phyloP scores from a whole-genome alignment of 2,888 invertebrate genomes.

The Troides oblongomaculatus region DNA sequence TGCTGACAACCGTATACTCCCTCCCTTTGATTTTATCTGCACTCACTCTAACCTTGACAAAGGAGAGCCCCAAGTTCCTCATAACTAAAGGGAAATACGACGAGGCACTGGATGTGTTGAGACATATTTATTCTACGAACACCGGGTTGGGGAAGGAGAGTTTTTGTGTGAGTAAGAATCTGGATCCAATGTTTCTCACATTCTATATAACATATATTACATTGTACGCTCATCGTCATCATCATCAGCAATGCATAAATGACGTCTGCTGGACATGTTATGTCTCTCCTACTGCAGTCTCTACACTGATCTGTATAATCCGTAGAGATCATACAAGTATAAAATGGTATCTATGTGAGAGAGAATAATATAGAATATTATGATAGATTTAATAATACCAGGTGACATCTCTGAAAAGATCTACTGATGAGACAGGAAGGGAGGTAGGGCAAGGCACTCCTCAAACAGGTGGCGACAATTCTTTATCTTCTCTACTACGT shows the following conservation, averaged over 20 bases:
- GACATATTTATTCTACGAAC: slow-evolving; percentile 55
- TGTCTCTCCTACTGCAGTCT: no score
- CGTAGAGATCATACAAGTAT: no score
- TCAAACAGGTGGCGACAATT: slow-evolving; percentile 32
- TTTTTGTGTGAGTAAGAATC: slow-evolving; percentile 53
- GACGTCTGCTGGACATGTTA: no score
- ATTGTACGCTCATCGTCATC: no score
- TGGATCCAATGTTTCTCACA: neutral
- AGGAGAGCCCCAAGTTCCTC: slow-evolving; percentile 90
- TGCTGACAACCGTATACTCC: slow-evolving; percentile 83
- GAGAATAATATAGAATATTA: no score
- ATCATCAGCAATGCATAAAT: no score
- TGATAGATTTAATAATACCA: neutral
- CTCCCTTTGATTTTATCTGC: slow-evolving; percentile 78
- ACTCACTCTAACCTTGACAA: slow-evolving; percentile 58
- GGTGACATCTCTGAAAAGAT: slow-evolving; percentile 44
- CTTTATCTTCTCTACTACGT: slow-evolving; percentile 50
- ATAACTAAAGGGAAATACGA: slow-evolving; percentile 80
- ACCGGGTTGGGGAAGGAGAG: slow-evolving; percentile 48
- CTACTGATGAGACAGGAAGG: slow-evolving; percentile 35
- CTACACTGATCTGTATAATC: no score
- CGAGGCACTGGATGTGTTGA: slow-evolving; percentile 76
- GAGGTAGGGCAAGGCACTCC: slow-evolving; percentile 36
- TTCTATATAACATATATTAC: no score
- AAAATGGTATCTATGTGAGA: no score